These are phyloP conservation scores for Phodopus roborovskii DNA, from an alignment of 2,113 vertebrate genomes.

Conservation along the genomic window DNA sequence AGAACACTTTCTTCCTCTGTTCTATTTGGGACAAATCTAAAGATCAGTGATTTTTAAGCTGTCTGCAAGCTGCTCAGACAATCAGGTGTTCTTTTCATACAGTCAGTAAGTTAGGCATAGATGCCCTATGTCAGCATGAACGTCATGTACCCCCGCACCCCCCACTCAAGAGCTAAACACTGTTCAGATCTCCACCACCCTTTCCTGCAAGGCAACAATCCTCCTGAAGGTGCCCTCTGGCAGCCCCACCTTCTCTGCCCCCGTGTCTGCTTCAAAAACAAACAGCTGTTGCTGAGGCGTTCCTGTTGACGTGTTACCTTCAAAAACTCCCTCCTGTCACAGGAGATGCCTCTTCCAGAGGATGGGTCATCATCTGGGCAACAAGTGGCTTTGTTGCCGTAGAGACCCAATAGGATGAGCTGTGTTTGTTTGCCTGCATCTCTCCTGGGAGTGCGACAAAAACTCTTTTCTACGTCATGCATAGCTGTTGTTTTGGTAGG, in stretches of 20 bases:
- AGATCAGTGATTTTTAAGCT: not conserved
- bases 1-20: not conserved
- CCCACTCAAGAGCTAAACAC: not conserved
- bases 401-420: constrained; percentile 30
- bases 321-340: constrained; percentile 35
- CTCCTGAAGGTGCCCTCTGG: not conserved
- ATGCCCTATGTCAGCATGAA: not conserved
- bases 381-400: constrained; percentile 29
- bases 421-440: constrained; percentile 55
- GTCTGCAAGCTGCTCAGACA: not conserved
- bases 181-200: not conserved
- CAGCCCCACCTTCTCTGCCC: not conserved
- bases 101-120: not conserved
- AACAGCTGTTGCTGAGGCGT: constrained; percentile 53
- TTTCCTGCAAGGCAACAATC: constrained; percentile 5
- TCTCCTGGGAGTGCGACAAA: not conserved
- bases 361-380: constrained; percentile 41
- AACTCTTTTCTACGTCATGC: constrained; percentile 31
- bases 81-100: not conserved
- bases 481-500: constrained; percentile 16
- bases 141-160: not conserved
- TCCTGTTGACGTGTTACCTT: constrained; percentile 1
- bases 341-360: constrained; percentile 54
- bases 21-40: not conserved
- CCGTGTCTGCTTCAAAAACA: constrained; percentile 55